Base-by-base conservation (phyloP, 2,113 vertebrate species). In the Platysternon megacephalum region DNA sequence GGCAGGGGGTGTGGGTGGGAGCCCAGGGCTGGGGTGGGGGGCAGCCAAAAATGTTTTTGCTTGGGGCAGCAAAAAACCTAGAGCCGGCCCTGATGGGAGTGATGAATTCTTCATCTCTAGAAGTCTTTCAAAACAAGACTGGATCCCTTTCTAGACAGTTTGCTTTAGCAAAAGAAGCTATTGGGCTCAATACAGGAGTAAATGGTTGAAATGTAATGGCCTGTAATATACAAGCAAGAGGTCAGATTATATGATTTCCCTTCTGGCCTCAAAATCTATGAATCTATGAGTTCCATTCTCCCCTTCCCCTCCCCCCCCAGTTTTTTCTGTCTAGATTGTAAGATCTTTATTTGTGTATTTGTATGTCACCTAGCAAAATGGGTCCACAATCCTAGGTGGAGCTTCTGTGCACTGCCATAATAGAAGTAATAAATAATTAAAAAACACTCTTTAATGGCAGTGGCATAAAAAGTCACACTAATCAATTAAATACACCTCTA, bases 291-390 rank as follows among this genome's bases (percentile, higher is more conserved):
- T 32, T 61, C 29, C 56, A 61, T 61, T 32, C 29, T 61, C 29
- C 5, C 56, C 26, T 11, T n/a, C n/a, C 21, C 55, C 4, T 5
- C 1, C 4, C 6, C 12, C 26, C 12, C 28, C 2, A 58, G 3
- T 32, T 58, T 58, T 29, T 29, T 65, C 13, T 35, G 58, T 16
- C 32, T n/a, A 68, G 14, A n/a, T 8, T 14, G 35, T n/a, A 68
- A 68, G 35, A 7, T 68, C 61, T 68, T 68, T 56, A 56, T 49
- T 56, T n/a, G 5, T 56, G 26, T 56, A 65, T 32, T 35, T 65
- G 3, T 65, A 65, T n/a, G 32, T n/a, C 32, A 68, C 35, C 32
- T 14, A 68, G 35, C 32, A 68, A 68, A 68, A 68, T 16, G 8
- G 29, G 8, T n/a, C 32, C 16, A n/a, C 35, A 68, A n/a, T 19